phyloP scores from a whole-genome alignment of 1,140 invertebrate genomes.

The Magallana gigas region DNA sequence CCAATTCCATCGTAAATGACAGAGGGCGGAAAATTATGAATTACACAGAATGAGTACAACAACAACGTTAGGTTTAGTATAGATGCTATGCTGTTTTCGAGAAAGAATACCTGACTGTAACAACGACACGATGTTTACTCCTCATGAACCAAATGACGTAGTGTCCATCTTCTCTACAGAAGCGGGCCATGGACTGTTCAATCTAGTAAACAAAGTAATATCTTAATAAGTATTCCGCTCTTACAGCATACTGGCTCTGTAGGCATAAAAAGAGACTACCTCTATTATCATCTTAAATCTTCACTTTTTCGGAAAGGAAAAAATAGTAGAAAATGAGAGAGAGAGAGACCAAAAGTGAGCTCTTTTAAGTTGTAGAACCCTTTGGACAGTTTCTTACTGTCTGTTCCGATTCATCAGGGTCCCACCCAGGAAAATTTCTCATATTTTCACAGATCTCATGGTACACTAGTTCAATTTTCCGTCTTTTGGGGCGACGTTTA shows the following conservation, averaged over 20 bases:
- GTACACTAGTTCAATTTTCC: not conserved
- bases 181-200: constrained; percentile 17
- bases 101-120: not conserved
- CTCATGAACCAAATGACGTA: constrained; percentile 35
- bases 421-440: constrained; percentile 39
- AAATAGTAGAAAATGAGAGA: too few species aligned
- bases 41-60: too few species aligned
- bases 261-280: too few species aligned
- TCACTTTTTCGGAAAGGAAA: too few species aligned
- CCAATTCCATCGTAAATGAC: too few species aligned
- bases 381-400: not conserved
- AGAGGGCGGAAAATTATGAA: too few species aligned
- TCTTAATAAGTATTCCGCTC: too few species aligned
- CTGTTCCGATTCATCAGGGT: not conserved
- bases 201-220: not conserved
- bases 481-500: not conserved
- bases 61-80: too few species aligned
- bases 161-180: constrained; percentile 18
- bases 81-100: too few species aligned
- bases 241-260: too few species aligned
- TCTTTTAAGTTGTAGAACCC: not conserved
- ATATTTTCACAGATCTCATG: constrained; percentile 23
- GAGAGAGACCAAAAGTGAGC: too few species aligned
- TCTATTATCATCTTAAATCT: too few species aligned
- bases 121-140: not conserved